Conservation (phyloP, 2,113 vertebrate genomes). For the Crypturellus undulatus region DNA sequence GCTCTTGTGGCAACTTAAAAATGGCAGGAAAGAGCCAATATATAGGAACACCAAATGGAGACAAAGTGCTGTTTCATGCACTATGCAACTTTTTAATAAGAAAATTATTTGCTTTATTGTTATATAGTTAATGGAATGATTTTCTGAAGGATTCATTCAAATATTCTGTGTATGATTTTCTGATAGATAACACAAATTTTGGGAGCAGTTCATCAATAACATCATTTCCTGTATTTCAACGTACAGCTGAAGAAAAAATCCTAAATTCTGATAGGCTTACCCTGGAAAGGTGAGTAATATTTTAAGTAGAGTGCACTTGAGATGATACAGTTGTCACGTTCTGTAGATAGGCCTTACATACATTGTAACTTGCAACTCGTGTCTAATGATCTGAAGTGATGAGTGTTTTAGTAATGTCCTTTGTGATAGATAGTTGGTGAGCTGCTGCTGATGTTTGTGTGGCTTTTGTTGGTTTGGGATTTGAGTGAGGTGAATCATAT, state of each 20-base stretch:
- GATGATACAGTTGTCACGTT: not conserved
- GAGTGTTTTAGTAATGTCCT: not conserved
- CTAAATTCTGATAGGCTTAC: conserved; percentile 85
- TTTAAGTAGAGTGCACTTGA: not conserved
- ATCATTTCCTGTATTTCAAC: conserved; percentile 78
- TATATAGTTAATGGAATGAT: not conserved
- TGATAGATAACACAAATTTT: conserved; percentile 55
- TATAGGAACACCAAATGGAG: not conserved
- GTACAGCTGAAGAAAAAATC: conserved; percentile 80
- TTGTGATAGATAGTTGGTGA: not conserved
- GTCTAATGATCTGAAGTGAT: not conserved
- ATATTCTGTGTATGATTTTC: not conserved
- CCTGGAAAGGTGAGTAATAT: conserved; percentile 86
- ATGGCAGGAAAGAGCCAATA: not conserved
- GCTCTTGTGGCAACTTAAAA: not conserved
- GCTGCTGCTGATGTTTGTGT: not conserved
- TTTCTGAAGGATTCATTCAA: not conserved
- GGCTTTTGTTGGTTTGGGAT: not conserved
- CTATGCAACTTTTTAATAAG: not conserved
- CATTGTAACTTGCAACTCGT: accelerated
- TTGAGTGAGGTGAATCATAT: not conserved
- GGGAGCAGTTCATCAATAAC: conserved; percentile 77
- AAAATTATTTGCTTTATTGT: not conserved
- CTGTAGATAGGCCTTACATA: accelerated
- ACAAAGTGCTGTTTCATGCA: not conserved